Conservation (phyloP, 2,113 vertebrate species). For the Tor tambroides region DNA sequence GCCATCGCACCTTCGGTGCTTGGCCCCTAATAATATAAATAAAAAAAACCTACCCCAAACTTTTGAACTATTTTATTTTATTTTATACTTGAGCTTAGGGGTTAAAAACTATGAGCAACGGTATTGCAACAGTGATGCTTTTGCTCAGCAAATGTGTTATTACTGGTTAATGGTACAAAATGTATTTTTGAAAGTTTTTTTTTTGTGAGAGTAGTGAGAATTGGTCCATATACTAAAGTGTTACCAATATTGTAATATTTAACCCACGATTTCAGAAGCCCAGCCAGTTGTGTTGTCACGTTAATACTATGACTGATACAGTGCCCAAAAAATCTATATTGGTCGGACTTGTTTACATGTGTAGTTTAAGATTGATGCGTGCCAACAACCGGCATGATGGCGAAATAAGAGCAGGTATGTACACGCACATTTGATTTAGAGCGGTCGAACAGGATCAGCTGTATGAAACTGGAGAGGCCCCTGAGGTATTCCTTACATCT, state of each 20-base stretch:
- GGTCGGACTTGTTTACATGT: background rate
- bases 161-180: background rate
- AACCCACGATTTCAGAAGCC: background rate
- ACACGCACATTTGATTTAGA: conserved; percentile 58
- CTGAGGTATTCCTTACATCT: conserved; percentile 29
- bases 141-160: background rate
- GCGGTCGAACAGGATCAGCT: conserved; percentile 56
- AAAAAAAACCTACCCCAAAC: too few species aligned
- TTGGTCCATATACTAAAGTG: too few species aligned
- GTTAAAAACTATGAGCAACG: background rate
- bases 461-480: conserved; percentile 41
- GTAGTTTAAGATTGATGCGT: background rate
- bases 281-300: background rate
- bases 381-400: conserved; percentile 40
- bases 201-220: too few species aligned
- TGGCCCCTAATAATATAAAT: too few species aligned
- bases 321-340: conserved; percentile 10
- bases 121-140: background rate
- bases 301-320: background rate
- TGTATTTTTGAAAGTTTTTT: background rate
- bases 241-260: background rate
- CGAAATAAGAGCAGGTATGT: conserved; percentile 51
- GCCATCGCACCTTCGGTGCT: too few species aligned
- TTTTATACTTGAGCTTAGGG: too few species aligned
- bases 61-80: too few species aligned